Evolutionary conservation across 2,888 invertebrate genomes (phyloP), one percentile per base, ranked within the genome.

Genomic region (Hedya salicella): DNA sequence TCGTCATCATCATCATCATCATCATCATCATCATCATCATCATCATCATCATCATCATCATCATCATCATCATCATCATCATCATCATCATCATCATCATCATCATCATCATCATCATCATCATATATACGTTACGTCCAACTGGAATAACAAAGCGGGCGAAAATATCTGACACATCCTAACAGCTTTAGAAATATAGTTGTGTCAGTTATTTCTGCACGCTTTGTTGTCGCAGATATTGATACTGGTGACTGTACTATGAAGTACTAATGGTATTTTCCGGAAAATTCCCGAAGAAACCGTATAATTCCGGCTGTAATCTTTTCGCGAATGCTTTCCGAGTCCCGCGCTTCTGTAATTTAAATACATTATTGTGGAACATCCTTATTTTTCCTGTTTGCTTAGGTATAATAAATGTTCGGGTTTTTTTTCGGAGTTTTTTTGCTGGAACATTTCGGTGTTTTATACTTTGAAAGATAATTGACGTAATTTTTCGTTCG

Each of bases 301-400:
- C n/a, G 46, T 42, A 46, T 65, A 59, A 65, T 53, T 60, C 52
- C 52, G 44, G 17, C 48, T 30, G 59, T 53, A 65, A 65, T 65
- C 59, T 53, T 42, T 44, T 50, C 44, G 57, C 17, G 25, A 53
- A 65, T 65, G 65, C 59, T 59, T 65, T 19, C 46, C 64, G 52
- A 60, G 65, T 65, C 42, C n/a, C 49, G 17, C 14, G 14, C 16
- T 14, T 53, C 30, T 60, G 52, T 53, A 59, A 65, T 65, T 65
- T 53, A 65, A 65, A 60, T 65, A 65, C 65, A 65, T 65, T 65
- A 60, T 64, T 64, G 42, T 53, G 49, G 57, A 52, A 30, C 65
- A 53, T 53, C 59, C 59, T 46, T 52, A 52, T 59, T 59, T 53
- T 52, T 52, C 64, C 39, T 36, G 39, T 40, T 39, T 54, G n/a